These are phyloP conservation scores for Protobothrops mucrosquamatus DNA, from an alignment of 2,113 vertebrate species.

Conservation along the genomic window DNA sequence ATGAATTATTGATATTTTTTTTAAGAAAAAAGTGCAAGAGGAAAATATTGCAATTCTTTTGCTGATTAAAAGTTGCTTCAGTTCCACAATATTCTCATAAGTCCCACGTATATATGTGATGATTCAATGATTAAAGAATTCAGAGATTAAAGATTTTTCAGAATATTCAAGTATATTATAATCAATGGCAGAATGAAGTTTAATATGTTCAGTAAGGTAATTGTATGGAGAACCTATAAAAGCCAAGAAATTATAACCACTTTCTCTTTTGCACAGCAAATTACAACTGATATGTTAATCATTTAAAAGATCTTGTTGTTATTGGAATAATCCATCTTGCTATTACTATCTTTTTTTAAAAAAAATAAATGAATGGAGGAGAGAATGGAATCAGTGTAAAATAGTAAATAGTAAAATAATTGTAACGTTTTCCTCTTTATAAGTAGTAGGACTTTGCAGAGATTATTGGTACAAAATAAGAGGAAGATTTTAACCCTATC, in stretches of 20 bases:
- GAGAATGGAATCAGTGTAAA: conserved; percentile 17
- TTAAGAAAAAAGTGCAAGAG: neutral
- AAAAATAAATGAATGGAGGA: conserved; percentile 18
- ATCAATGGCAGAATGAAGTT: conserved; percentile 13
- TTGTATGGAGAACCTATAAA: conserved; percentile 3
- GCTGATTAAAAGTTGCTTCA: conserved; percentile 25
- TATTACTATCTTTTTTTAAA: conserved; percentile 5
- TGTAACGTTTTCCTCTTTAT: neutral
- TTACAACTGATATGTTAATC: conserved; percentile 42
- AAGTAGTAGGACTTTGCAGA: neutral
- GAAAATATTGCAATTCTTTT: conserved; percentile 25
- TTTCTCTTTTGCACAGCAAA: conserved; percentile 37
- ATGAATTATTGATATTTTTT: conserved; percentile 6
- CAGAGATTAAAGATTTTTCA: conserved; percentile 23
- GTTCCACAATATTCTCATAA: conserved; percentile 7
- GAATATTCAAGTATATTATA: neutral
- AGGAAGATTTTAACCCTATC: neutral
- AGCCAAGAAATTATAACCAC: conserved; percentile 38
- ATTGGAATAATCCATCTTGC: conserved; percentile 30
- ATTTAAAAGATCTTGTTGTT: conserved; percentile 32
- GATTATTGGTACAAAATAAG: neutral
- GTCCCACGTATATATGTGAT: neutral
- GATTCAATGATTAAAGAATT: conserved; percentile 28
- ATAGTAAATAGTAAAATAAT: conserved; percentile 12
- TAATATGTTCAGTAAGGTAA: conserved; percentile 36